A percentile compares a stretch with the other conserved stretches of the same genome.
Evolutionary conservation across 2,888 invertebrate species (phyloP).

Genomic region (Phyllotreta striolata): DNA sequence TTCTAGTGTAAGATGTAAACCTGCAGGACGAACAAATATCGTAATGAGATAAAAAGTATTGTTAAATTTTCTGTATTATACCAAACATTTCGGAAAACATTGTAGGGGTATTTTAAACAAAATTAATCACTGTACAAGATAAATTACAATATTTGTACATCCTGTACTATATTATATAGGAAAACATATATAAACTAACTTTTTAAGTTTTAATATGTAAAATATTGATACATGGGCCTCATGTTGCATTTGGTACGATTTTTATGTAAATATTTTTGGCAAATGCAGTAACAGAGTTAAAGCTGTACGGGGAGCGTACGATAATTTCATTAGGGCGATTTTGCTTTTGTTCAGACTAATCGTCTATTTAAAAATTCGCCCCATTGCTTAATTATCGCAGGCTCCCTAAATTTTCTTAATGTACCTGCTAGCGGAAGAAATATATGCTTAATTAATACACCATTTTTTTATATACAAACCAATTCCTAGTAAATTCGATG

Average conservation of each 20-base stretch:
- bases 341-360: neutral
- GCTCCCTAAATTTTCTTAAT: constrained; percentile 49
- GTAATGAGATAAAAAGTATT: too few relatives aligned
- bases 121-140: neutral
- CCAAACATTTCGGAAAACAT: neutral
- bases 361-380: constrained; percentile 1
- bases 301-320: constrained; percentile 16
- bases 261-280: constrained; percentile 45
- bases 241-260: constrained; percentile 50
- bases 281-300: constrained; percentile 42
- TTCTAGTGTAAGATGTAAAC: constrained; percentile 40
- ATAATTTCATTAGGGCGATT: constrained; percentile 7
- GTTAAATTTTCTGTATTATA: constrained; percentile 1
- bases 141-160: constrained; percentile 2
- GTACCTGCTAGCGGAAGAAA: constrained; percentile 60
- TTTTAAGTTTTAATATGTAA: constrained; percentile 42
- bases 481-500: too few relatives aligned
- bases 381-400: constrained; percentile 13
- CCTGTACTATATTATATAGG: constrained; percentile 38
- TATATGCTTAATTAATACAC: constrained; percentile 57
- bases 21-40: constrained; percentile 20
- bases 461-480: constrained; percentile 30
- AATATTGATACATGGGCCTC: constrained; percentile 49
- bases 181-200: constrained; percentile 44
- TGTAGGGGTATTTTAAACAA: neutral